Base-by-base conservation (phyloP, 1,140 invertebrate genomes). In the Drosophila ambigua region DNA sequence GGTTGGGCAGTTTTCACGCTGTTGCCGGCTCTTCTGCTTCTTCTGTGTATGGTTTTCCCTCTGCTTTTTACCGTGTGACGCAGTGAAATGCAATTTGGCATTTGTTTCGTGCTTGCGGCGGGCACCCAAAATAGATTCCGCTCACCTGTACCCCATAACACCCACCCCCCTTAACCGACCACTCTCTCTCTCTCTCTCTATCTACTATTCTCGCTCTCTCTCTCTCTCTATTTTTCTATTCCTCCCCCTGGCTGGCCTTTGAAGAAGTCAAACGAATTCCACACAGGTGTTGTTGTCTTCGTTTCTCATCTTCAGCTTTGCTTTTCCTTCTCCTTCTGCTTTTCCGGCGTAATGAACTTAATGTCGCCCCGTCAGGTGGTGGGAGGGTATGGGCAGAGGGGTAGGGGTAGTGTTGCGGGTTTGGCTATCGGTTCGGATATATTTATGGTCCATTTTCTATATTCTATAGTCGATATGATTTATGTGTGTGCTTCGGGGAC, bases 271-370 rank as follows among this genome's bases (percentile, higher is more conserved):
- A 68, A 69, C 67, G 53, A 53, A 71, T 69, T 69, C 66, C 65
- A 50, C 67, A 35, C 67, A 71, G 67, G 67, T 71, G 67, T 71
- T 71, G 67, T 58, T 52, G 65, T 66, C 65, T 31, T 2, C 8
- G 28, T 8, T 7, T 23, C 31, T 35, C 31, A 20, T 13, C 31
- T 13, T 41, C 28, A 52, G 15, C 50, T 53, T 4, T 11, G 39
- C 39, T 50, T 53, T 53, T 58, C 53, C 67, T 51, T 58, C 50
- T 69, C 23, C 50, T 63, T 55, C 51, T n/a, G 15, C 52, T 73
- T 63, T 57, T 73, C 60, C 74, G 79, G 81, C 81, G 78, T 85
- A 85, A 74, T 85, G 81, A 85, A 85, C 81, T 87, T 76, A 79
- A 71, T 79, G 77, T 75, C 77, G 77, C 77, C 67, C 55, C 60